Evolutionary conservation across 2,888 invertebrate species (phyloP).

Genomic region (Philonicus albiceps): DNA sequence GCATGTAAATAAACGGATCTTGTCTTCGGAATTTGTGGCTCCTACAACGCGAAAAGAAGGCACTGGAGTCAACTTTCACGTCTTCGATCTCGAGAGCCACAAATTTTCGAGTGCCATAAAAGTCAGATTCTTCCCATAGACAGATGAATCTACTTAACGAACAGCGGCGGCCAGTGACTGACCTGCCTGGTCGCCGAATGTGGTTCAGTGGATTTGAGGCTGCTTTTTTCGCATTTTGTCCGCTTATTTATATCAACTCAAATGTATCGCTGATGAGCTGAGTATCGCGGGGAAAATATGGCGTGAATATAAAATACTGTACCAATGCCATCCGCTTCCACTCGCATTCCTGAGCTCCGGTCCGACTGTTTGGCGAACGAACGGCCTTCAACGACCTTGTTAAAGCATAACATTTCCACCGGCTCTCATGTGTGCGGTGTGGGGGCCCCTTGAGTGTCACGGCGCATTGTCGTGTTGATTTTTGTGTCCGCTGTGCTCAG

Average conservation of each 20-base stretch:
- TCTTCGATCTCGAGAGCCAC: background rate
- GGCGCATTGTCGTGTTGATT: background rate
- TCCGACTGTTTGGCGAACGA: slow-evolving; percentile 31
- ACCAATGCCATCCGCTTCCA: slow-evolving; percentile 36
- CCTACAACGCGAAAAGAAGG: background rate
- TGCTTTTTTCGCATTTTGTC: background rate
- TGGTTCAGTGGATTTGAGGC: slow-evolving; percentile 18
- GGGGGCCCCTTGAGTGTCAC: background rate
- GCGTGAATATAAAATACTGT: slow-evolving; percentile 44
- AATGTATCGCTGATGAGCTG: background rate
- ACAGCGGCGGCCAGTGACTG: background rate
- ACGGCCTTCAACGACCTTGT: slow-evolving; percentile 46
- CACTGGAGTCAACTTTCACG: slow-evolving; percentile 24
- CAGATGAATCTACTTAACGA: slow-evolving; percentile 26
- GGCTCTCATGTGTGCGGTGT: background rate
- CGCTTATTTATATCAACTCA: background rate
- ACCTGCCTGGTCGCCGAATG: slow-evolving; percentile 7
- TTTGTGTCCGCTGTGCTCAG: background rate
- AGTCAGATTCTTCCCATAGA: slow-evolving; percentile 18
- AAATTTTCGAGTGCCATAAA: slow-evolving; percentile 26
- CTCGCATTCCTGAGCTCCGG: slow-evolving; percentile 18
- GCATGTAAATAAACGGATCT: slow-evolving; percentile 1
- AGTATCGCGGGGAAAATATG: slow-evolving; percentile 38
- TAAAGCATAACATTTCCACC: slow-evolving; percentile 18
- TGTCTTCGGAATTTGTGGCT: background rate